These are phyloP conservation scores for Habropoda laboriosa DNA, from an alignment of 1,140 invertebrate species.

Conservation along the genomic window DNA sequence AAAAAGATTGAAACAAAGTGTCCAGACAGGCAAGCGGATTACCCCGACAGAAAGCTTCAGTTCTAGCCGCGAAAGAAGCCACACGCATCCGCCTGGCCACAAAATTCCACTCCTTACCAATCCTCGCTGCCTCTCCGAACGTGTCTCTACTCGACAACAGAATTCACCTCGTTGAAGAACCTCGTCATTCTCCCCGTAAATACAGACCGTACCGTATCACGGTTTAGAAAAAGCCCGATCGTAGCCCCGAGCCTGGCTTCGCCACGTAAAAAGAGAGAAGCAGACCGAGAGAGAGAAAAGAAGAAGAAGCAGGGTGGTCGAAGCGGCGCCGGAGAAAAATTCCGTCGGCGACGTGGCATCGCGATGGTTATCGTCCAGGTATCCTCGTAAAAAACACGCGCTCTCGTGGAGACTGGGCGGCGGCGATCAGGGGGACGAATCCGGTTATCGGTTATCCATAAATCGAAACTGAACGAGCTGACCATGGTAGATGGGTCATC, in stretches of 20 bases:
- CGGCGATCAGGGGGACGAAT: conserved; percentile 39
- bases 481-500: conserved; percentile 65
- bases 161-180: too few species aligned
- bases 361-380: conserved; percentile 48
- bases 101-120: neutral
- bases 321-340: conserved; percentile 29
- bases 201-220: neutral
- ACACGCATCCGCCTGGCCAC: neutral
- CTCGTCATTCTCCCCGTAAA: too few species aligned
- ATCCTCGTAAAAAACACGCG: conserved; percentile 59
- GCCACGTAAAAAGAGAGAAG: neutral
- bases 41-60: neutral
- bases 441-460: conserved; percentile 68
- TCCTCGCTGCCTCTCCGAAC: too few species aligned
- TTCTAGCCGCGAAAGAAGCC: neutral
- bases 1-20: too few species aligned
- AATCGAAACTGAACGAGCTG: conserved; percentile 67
- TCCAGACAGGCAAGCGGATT: neutral
- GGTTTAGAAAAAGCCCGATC: neutral
- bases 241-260: conserved; percentile 14
- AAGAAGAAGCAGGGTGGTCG: neutral
- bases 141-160: too few species aligned
- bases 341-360: conserved; percentile 33
- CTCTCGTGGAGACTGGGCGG: too few species aligned
- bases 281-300: neutral